These are phyloP conservation scores for Trichomycterus rosablanca DNA, from an alignment of 2,113 vertebrate genomes.

Conservation along the genomic window DNA sequence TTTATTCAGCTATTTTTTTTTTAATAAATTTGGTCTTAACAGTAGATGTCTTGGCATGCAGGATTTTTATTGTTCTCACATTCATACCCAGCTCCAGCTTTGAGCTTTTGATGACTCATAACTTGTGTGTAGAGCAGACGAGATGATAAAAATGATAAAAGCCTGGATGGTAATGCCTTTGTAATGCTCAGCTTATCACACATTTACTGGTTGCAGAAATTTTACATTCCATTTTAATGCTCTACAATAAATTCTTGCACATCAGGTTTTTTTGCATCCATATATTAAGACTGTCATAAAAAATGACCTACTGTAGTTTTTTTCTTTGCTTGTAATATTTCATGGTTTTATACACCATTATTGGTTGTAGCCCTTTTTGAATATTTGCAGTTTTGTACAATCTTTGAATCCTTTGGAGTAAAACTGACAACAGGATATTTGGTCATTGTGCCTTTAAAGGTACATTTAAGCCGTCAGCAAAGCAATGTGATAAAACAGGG, in stretches of 20 bases:
- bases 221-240: constrained; percentile 25
- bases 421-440: too few species aligned
- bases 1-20: too few species aligned
- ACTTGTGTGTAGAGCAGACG: constrained; percentile 16
- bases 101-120: constrained; percentile 20
- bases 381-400: too few species aligned
- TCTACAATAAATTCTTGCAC: background rate
- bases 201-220: constrained; percentile 50
- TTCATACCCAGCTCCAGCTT: constrained; percentile 13
- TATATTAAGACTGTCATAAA: constrained; percentile 1
- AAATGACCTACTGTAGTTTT: background rate
- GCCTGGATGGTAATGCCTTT: constrained; percentile 22
- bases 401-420: too few species aligned
- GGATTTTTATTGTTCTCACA: constrained; percentile 6
- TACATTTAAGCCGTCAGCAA: too few species aligned
- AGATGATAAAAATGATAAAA: constrained; percentile 15
- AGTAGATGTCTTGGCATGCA: constrained; percentile 1
- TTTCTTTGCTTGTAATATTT: too few species aligned
- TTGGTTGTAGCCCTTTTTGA: too few species aligned
- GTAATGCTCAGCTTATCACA: constrained; percentile 50
- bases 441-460: too few species aligned
- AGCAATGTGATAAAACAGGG: too few species aligned
- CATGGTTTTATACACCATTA: too few species aligned
- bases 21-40: constrained; percentile 26
- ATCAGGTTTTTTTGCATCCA: background rate